Evolutionary conservation across 2,888 invertebrate genomes (phyloP), one percentile per base, ranked within the genome.

Genomic region (Aricia artaxerxes): DNA sequence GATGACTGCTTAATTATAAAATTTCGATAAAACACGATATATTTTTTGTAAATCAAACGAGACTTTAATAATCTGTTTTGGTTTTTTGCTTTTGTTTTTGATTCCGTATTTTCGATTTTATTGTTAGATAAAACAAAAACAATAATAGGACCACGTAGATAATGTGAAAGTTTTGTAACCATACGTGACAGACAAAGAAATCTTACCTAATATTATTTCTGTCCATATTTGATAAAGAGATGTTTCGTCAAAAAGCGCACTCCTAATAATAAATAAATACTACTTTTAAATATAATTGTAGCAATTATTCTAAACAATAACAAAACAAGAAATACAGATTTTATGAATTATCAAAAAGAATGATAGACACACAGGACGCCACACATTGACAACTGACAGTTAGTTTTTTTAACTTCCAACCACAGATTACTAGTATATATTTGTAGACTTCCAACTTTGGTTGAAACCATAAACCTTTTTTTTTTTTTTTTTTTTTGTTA

Each of bases 141-240:
- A 69, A 6, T 57, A 61, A 49, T 49, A 53, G 24, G 16, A 73
- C 73, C 78, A 78, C 79, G 77, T 80, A 81, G 77, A 61, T 73
- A 82, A 83, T 83, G 86, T 84, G 86, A 87, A 87, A 87, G 86
- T 85, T 82, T 82, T 78, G 80, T 78, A 82, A 82, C 81, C 80
- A 87, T 84, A 87, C 24, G 64, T 16, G 60, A 77, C 24, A 61
- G 77, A 87, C 85, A 85, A 85, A 85, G 84, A 83, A 69, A 84
- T 85, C 92, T 89, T 86, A 93, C 94, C 94, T 94, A 92, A 93
- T 82, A 82, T 82, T 82, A 82, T 83, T 83, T 82, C 83, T 83
- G 82, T 83, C 83, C 83, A 83, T 83, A 79, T 83, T 82, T 75
- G 75, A 64, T 80, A 81, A 78, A 80, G 79, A 78, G 86, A 73